phyloP scores from a whole-genome alignment of 2,888 invertebrate species.

The Cosmia pyralina region DNA sequence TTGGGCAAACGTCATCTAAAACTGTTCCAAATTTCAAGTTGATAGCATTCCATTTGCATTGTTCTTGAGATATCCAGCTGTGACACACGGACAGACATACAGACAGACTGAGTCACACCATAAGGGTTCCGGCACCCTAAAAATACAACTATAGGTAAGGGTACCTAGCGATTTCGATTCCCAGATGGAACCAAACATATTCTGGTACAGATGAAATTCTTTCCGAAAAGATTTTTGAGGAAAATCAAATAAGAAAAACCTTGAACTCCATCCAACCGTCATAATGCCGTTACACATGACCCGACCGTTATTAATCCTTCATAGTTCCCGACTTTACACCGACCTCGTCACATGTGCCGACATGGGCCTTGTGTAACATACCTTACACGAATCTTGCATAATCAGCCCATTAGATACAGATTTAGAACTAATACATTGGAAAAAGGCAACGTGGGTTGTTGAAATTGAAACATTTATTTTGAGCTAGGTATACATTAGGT shows the following conservation, averaged over 20 bases:
- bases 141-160: not conserved
- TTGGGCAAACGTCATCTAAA: too few relatives aligned
- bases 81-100: too few relatives aligned
- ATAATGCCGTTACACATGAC: conserved; percentile 20
- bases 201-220: too few relatives aligned
- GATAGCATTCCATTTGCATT: too few relatives aligned
- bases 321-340: not conserved
- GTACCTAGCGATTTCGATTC: not conserved
- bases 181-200: not conserved
- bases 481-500: too few relatives aligned
- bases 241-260: not conserved
- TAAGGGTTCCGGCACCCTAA: too few relatives aligned
- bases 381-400: conserved; percentile 35
- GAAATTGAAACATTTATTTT: not conserved
- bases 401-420: conserved; percentile 47
- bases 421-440: conserved; percentile 28
- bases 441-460: conserved; percentile 15
- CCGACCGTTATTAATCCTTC: conserved; percentile 9
- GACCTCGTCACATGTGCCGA: conserved; percentile 16
- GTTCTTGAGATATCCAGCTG: too few relatives aligned
- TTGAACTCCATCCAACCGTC: not conserved
- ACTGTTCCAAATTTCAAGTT: too few relatives aligned
- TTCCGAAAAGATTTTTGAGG: too few relatives aligned
- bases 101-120: too few relatives aligned
- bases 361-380: conserved; percentile 22